Evolutionary conservation across 2,797 vertebrate species (phyloP).

Genomic region (Chaenodraco wilsoni): DNA sequence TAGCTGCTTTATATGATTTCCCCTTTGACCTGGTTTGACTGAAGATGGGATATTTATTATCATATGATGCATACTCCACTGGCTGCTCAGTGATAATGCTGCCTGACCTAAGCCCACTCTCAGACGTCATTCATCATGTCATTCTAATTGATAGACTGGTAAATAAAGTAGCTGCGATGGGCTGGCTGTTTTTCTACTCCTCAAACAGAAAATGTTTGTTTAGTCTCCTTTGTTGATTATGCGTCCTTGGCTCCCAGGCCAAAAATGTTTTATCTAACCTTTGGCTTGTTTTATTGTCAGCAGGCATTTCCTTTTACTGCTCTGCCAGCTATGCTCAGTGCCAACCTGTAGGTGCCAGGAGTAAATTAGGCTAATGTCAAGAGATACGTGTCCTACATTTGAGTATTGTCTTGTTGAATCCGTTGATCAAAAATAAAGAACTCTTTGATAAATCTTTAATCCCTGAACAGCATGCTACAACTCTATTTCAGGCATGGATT

Average conservation of each 20-base stretch:
- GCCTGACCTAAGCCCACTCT: constrained; percentile 39
- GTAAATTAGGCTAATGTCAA: constrained; percentile 28
- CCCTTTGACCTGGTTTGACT: not conserved
- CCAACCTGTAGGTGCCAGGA: constrained; percentile 41
- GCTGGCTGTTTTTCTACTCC: constrained; percentile 20
- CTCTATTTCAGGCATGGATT: constrained; percentile 26
- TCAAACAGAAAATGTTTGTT: constrained; percentile 46
- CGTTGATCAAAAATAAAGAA: constrained; percentile 10
- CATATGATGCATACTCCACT: constrained; percentile 23
- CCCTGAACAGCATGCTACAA: not conserved
- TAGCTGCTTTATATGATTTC: not conserved
- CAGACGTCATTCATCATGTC: constrained; percentile 41
- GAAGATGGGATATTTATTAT: constrained; percentile 38
- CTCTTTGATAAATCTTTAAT: constrained; percentile 22
- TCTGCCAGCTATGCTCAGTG: constrained; percentile 44
- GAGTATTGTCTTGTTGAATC: constrained; percentile 20
- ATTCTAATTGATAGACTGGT: constrained; percentile 45
- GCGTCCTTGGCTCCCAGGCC: constrained; percentile 30
- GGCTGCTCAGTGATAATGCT: constrained; percentile 13
- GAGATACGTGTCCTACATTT: constrained; percentile 27
- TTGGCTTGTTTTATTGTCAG: constrained; percentile 48
- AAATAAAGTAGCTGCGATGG: constrained; percentile 2
- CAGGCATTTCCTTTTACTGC: constrained; percentile 42
- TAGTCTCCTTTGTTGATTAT: constrained; percentile 34
- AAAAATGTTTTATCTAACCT: constrained; percentile 61